Conservation (phyloP, 2,797 vertebrate genomes). For the Phyllotis vaccarum region DNA sequence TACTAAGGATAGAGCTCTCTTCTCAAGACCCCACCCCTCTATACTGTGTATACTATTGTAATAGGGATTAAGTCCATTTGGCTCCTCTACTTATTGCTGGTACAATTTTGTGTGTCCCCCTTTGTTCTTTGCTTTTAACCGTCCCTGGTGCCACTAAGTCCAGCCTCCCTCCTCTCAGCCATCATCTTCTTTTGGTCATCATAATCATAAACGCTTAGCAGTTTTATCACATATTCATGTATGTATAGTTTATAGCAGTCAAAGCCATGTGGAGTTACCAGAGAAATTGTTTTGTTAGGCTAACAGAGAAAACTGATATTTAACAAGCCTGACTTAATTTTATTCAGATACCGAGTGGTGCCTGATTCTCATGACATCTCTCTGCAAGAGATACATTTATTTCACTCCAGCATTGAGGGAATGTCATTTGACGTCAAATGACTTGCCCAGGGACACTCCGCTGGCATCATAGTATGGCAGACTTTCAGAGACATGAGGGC, state of each 20-base stretch:
- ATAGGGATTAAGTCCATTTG: background rate
- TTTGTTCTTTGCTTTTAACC: background rate
- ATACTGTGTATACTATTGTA: background rate
- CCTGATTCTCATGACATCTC: background rate
- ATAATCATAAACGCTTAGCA: background rate
- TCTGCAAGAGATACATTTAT: background rate
- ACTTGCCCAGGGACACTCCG: background rate
- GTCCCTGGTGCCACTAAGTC: background rate
- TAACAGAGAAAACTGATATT: background rate
- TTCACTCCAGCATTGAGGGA: background rate
- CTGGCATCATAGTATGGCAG: background rate
- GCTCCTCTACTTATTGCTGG: background rate
- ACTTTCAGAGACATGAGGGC: background rate
- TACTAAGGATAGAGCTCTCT: background rate
- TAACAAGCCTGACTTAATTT: background rate
- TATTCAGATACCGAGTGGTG: background rate
- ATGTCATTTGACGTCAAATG: background rate
- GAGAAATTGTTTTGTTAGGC: background rate
- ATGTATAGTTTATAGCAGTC: background rate
- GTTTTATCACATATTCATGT: background rate
- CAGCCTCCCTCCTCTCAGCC: background rate
- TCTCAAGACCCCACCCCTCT: background rate
- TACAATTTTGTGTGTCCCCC: background rate
- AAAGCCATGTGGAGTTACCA: background rate
- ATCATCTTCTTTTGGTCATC: background rate